Base-by-base conservation (phyloP, 1,140 invertebrate species). In the Linepithema humile region DNA sequence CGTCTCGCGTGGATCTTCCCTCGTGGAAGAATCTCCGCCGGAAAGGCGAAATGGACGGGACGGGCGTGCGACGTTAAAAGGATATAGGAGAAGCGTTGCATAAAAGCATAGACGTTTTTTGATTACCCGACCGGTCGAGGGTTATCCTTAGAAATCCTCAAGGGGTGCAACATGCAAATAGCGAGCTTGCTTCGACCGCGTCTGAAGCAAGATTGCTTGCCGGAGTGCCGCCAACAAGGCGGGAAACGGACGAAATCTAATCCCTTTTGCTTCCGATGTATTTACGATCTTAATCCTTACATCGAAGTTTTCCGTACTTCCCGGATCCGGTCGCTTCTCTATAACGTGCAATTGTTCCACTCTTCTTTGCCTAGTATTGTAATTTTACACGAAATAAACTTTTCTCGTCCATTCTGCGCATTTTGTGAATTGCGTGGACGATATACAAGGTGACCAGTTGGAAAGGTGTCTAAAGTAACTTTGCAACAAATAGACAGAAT, bases 111-210 rank as follows among this genome's bases (percentile, higher is more conserved):
- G 82, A 87, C 59, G 82, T 91, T 50, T 89, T 88, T 84, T 89
- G 88, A 88, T 89, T 89, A 89, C 64, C 73, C 73, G 59, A 62
- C 62, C 75, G 70, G 75, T 73, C 55, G 70, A 65, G 73, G 43
- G 74, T 82, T 89, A 84, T 84, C 84, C 73, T 53, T 45, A 48
- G 17, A 45, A 82, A 87, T 89, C 57, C 78, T 57, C 64, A 3
- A 45, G 84, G 64, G 80, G 69, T 69, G 62, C 23, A 43, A 29
- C 82, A 86, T 84, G 84, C 88, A 89, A 89, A 89, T 89, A 89
- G 82, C 85, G n/a, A 72, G 38, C 53, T 70, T 64, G 48, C 74
- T 77, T 85, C 74, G 62, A 69, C 29, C 83, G 82, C 72, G 80
- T 88, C 84, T 83, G n/a, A 85, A 15, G 50, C 59, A 69, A 88